phyloP scores from a whole-genome alignment of 2,113 vertebrate genomes.

The Indicator maculatus region DNA sequence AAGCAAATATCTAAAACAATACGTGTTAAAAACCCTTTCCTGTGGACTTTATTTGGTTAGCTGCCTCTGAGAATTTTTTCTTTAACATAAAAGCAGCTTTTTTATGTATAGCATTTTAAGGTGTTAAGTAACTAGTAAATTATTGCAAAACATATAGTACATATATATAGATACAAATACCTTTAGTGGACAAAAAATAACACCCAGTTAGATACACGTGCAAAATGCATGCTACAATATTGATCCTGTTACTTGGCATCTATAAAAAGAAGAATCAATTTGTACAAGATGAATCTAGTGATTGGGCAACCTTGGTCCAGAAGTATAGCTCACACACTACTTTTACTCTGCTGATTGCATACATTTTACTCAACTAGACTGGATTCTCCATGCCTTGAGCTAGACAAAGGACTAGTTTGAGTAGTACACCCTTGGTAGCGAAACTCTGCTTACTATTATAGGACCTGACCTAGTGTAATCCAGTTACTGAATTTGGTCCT shows the following conservation, averaged over 20 bases:
- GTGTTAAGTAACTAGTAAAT: neutral
- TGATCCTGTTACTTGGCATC: neutral
- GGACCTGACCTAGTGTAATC: neutral
- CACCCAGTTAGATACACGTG: neutral
- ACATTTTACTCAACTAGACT: neutral
- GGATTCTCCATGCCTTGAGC: neutral
- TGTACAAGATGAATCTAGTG: neutral
- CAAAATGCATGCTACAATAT: neutral
- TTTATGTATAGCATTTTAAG: neutral
- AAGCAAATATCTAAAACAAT: neutral
- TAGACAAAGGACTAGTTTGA: neutral
- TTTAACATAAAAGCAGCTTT: neutral
- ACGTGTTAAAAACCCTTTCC: neutral
- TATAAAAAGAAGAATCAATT: neutral
- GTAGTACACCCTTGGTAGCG: neutral
- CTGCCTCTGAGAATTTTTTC: neutral
- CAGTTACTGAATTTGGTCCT: neutral
- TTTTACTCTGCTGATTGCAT: neutral
- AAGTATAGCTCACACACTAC: neutral
- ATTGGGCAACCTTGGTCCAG: neutral
- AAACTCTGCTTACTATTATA: neutral
- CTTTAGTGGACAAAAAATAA: neutral
- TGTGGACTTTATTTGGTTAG: neutral
- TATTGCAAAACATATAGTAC: neutral
- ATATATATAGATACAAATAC: neutral